phyloP scores from a whole-genome alignment of 2,888 invertebrate genomes.

The Rhagonycha fulva region DNA sequence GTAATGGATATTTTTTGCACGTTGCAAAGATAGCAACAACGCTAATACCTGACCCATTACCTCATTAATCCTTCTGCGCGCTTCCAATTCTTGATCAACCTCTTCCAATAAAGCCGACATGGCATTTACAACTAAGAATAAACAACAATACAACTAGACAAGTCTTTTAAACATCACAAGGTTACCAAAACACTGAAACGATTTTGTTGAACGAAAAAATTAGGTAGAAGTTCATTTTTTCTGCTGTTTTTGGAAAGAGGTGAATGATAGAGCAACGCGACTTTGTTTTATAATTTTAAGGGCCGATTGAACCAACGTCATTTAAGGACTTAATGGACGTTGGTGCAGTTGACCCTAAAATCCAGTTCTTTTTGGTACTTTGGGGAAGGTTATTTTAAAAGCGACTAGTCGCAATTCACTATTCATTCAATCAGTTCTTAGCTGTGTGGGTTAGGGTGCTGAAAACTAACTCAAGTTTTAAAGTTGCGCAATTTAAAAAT shows the following conservation, averaged over 20 bases:
- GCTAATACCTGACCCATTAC: slow-evolving; percentile 26
- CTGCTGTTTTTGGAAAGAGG: background rate
- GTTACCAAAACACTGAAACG: background rate
- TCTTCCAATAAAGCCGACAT: slow-evolving; percentile 80
- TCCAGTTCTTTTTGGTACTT: no score
- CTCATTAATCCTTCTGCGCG: slow-evolving; percentile 46
- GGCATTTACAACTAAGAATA: slow-evolving; percentile 73
- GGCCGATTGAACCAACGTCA: no score
- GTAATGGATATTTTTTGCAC: slow-evolving; percentile 14
- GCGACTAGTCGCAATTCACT: no score
- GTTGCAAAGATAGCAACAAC: slow-evolving; percentile 15
- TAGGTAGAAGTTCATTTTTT: background rate
- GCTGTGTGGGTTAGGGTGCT: no score
- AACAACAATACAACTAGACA: slow-evolving; percentile 39
- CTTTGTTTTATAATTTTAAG: background rate
- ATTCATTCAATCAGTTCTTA: no score
- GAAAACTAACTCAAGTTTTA: no score
- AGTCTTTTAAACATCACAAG: background rate
- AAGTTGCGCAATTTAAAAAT: no score
- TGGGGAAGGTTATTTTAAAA: no score
- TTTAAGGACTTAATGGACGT: no score
- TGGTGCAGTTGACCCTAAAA: no score
- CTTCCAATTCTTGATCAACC: slow-evolving; percentile 76
- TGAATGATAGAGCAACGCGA: background rate
- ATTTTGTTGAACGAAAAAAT: background rate